Evolutionary conservation across 2,113 vertebrate species (phyloP).

Genomic region (Polyodon spathula): DNA sequence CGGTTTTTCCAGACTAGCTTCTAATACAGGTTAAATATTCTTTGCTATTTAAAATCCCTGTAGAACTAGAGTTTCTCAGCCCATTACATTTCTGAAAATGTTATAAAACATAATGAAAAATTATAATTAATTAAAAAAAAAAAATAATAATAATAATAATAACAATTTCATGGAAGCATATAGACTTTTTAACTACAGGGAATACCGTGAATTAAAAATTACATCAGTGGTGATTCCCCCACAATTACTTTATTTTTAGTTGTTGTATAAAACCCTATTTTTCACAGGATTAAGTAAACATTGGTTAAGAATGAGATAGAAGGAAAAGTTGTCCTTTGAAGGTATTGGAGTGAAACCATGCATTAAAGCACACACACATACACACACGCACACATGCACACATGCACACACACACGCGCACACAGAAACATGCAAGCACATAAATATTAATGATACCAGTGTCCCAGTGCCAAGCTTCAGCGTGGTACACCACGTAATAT

Average conservation of each 20-base stretch:
- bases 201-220: constrained; percentile 9
- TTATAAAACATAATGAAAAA: too few species aligned
- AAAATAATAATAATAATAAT: too few species aligned
- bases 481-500: background rate
- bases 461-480: background rate
- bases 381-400: background rate
- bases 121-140: too few species aligned
- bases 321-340: background rate
- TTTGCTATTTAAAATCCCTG: too few species aligned
- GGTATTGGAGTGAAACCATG: background rate
- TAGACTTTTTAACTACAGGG: constrained; percentile 4
- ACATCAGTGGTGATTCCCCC: background rate
- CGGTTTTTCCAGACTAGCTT: too few species aligned
- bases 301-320: constrained; percentile 1
- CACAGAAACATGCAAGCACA: background rate
- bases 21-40: too few species aligned
- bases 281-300: background rate
- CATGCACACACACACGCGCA: background rate
- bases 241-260: background rate
- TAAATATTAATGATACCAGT: constrained; percentile 1
- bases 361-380: background rate
- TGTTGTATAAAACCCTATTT: constrained; percentile 2
- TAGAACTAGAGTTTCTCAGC: too few species aligned
- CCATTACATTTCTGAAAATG: too few species aligned
- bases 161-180: background rate